Base-by-base conservation (phyloP, 2,113 vertebrate species). In the Pterocles gutturalis region DNA sequence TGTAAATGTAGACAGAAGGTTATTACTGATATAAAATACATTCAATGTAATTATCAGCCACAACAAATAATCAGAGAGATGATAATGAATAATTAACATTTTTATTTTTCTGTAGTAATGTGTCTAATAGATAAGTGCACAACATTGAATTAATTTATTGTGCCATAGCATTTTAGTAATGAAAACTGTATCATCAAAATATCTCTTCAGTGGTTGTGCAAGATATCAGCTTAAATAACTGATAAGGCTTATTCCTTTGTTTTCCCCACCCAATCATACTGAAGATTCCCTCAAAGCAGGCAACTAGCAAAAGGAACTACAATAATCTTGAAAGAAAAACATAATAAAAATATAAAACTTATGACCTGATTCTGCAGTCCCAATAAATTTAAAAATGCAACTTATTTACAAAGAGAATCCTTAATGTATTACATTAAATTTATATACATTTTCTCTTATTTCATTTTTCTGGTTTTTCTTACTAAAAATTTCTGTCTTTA, bases 41-140 rank as follows among this genome's bases (percentile, higher is more conserved):
- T 99, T 98, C 98, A 99, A 98, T 99, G 99, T 99, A 99, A 99
- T 99, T 99, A 99, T 99, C 99, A 99, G 98, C 97, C 98, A 99
- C 99, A 99, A 99, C 99, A 99, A 99, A 99, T 99, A 99, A 99
- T 99, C 99, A 99, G 99, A 98, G 98, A 96, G 97, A 98, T 98
- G 98, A 99, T 99, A 99, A 99, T 99, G 99, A 99, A 99, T 99
- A 99, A 99, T 99, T 99, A 99, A 99, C 99, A 99, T 99, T 99
- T 99, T 99, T 99, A 99, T 99, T 99, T 96, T 98, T 97, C 97
- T 98, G 97, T 98, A 98, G 97, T 98, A 98, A 97, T 98, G 98
- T 98, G 97, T 96, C 97, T 98, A 98, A 98, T 93, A 98, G 98
- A 98, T 98, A 98, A 98, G 94, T 98, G 98, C 92, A 72, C 94